These are phyloP conservation scores for Cyphomyrus plagiostoma DNA, from an alignment of 2,113 vertebrate genomes.

Conservation along the genomic window DNA sequence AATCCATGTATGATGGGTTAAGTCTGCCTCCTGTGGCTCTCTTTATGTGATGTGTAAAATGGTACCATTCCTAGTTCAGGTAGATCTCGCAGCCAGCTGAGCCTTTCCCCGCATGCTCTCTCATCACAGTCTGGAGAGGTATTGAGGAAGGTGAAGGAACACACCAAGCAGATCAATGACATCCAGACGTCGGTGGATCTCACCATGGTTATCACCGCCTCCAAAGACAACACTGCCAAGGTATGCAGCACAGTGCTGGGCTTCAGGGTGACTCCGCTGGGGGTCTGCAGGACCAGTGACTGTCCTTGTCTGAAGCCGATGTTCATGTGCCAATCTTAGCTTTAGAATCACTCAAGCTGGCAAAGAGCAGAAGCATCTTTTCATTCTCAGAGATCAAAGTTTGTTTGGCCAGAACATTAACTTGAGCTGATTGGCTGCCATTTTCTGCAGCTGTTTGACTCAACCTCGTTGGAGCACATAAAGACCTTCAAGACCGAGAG, in stretches of 20 bases:
- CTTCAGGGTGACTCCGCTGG: background rate
- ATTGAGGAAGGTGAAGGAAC: slow-evolving; percentile 79
- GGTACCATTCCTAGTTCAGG: background rate
- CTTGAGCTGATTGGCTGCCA: background rate
- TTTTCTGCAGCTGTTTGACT: slow-evolving; percentile 77
- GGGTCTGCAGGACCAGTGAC: background rate
- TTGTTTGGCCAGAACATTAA: background rate
- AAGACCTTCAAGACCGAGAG: slow-evolving; percentile 92
- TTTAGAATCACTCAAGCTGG: background rate
- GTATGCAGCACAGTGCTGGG: slow-evolving; percentile 47
- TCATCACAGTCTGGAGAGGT: slow-evolving; percentile 77
- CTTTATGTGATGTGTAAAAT: background rate
- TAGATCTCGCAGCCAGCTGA: background rate
- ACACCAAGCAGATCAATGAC: slow-evolving; percentile 94
- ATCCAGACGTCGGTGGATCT: slow-evolving; percentile 90
- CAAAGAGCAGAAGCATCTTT: background rate
- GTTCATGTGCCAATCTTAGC: background rate
- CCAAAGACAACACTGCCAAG: slow-evolving; percentile 94
- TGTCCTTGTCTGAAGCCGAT: background rate
- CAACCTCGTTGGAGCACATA: slow-evolving; percentile 75
- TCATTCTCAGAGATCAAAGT: background rate
- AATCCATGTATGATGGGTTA: background rate
- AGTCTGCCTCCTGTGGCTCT: background rate
- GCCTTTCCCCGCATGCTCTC: background rate
- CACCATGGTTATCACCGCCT: slow-evolving; percentile 91